These are phyloP conservation scores for Gonatopus flavifemur DNA, from an alignment of 1,140 invertebrate genomes.

Conservation along the genomic window DNA sequence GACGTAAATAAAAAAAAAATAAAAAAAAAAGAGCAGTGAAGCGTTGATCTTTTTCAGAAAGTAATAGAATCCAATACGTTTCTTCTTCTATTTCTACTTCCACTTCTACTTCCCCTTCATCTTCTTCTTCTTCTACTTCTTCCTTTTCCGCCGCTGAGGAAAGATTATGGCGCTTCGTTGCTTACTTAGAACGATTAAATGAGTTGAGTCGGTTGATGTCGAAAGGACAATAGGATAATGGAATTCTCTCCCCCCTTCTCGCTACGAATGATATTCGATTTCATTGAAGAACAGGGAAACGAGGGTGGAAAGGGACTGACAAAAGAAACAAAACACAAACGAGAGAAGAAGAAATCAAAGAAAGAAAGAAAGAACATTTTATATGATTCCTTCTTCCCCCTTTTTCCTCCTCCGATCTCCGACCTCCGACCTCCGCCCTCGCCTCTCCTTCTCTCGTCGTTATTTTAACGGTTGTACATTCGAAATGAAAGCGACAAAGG, in stretches of 20 bases:
- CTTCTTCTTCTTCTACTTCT: neutral
- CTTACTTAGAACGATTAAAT: no score
- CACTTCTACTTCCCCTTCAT: neutral
- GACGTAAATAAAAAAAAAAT: no score
- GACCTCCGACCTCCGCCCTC: neutral
- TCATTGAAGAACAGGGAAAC: no score
- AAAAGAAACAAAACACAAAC: slow-evolving; percentile 2
- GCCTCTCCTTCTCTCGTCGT: slow-evolving; percentile 1
- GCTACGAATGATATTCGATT: no score
- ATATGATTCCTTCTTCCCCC: slow-evolving; percentile 1
- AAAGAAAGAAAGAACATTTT: neutral
- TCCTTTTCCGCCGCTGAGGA: no score
- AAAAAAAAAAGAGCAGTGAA: no score
- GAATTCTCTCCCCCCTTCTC: no score
- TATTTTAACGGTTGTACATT: slow-evolving; percentile 4
- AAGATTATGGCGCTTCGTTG: no score
- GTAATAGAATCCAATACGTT: neutral
- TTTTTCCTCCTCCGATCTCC: neutral
- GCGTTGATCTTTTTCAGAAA: no score
- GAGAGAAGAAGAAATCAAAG: slow-evolving; percentile 6
- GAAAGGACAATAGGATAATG: no score
- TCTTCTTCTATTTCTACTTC: slow-evolving; percentile 2
- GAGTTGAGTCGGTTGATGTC: no score
- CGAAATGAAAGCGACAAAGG: neutral
- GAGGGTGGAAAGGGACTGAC: no score